Evolutionary conservation across 2,888 invertebrate species (phyloP), one percentile per base, ranked within the genome.

Genomic region (Dicycla oo): DNA sequence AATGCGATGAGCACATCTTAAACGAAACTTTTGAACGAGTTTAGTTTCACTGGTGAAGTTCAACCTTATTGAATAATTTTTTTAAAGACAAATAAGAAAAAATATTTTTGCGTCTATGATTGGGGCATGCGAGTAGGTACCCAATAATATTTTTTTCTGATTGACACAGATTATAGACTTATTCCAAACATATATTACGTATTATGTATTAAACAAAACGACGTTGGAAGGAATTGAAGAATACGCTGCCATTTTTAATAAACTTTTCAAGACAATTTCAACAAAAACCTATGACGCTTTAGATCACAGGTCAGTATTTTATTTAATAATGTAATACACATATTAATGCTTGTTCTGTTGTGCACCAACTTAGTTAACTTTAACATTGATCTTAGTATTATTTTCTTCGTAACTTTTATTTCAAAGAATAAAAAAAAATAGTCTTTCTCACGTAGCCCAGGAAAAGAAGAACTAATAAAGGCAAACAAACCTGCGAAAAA

Each of bases 191-290:
- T 97, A 98, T 62, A 96, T 97, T 6, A 97, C 97, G 15, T 98
- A 98, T 89, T 97, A 97, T 18, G 97, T 98, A 45, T 92, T 98
- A 65, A 97, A 98, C 83, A 97, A 97, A 82, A 98, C 98, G 18
- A 97, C 97, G 20, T 97, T 99, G 58, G 98, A 98, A 92, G 98
- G 98, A 1, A 97, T 98, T 87, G 98, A 98, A 85, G 96, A 96
- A 66, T 97, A 97, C 88, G 97, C 97, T 0, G 89, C 96, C 1
- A 97, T 97, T 87, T 98, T 98, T 80, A 97, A 97, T 60, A 96
- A 96, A 56, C 96, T 98, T 6, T 97, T 97, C 80, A 96, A 96
- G 73, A 94, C 95, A 38, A 97, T 98, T 66, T 97, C 97, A 11
- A 94, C 96, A 3, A 97, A 98, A 90, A 96, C 97, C 0, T 98